phyloP scores from a whole-genome alignment of 2,797 vertebrate genomes.

The Schizopygopsis malacanthus region DNA sequence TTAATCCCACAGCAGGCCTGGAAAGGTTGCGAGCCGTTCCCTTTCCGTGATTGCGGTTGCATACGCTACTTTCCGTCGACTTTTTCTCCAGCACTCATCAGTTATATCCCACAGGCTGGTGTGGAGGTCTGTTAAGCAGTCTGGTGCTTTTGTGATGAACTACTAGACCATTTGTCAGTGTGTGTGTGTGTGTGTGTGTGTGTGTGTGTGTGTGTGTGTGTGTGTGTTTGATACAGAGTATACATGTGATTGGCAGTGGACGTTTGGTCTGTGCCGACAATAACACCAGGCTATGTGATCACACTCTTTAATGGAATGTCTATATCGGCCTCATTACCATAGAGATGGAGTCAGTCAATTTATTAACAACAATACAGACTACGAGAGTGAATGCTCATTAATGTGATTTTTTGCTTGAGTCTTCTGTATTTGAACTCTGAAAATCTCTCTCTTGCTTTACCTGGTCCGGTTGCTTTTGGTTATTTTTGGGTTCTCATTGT shows the following conservation, averaged over 20 bases:
- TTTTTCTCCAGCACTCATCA: conserved; percentile 23
- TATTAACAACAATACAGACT: conserved; percentile 32
- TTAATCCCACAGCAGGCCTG: conserved; percentile 28
- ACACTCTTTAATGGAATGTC: conserved; percentile 49
- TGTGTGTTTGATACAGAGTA: conserved; percentile 20
- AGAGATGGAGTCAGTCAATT: conserved; percentile 48
- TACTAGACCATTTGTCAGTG: conserved; percentile 21
- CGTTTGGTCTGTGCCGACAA: conserved; percentile 13
- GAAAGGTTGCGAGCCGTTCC: conserved; percentile 43
- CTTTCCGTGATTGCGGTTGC: conserved; percentile 34
- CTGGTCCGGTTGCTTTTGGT: background rate
- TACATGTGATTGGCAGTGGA: background rate
- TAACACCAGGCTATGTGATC: conserved; percentile 49
- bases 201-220: conserved; percentile 26
- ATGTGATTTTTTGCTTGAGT: conserved; percentile 30
- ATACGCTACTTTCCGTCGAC: conserved; percentile 24
- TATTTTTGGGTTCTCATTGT: background rate
- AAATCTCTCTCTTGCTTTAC: background rate
- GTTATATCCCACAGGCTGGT: conserved; percentile 33
- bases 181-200: conserved; percentile 17
- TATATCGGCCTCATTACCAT: conserved; percentile 56
- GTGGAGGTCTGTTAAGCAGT: conserved; percentile 23
- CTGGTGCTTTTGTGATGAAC: conserved; percentile 30
- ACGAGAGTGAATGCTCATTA: conserved; percentile 34
- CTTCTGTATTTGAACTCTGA: conserved; percentile 32